Base-by-base conservation (phyloP, 2,797 vertebrate species). In the Sebastes alutus region DNA sequence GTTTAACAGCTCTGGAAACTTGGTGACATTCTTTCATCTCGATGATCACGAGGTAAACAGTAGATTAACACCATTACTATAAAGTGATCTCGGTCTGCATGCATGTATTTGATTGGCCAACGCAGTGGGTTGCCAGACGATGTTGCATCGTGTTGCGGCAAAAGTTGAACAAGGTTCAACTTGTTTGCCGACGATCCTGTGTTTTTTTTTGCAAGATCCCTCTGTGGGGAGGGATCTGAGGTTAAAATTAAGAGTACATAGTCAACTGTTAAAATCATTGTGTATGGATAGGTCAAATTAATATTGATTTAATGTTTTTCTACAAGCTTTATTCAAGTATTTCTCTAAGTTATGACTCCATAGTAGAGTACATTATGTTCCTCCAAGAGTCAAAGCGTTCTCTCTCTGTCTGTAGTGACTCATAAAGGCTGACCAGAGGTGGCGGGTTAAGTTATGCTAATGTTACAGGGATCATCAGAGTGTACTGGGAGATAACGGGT, bases 371-470 rank as follows among this genome's bases (percentile, higher is more conserved):
- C 7, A 27, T 67, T 61, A 56, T 66, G 30, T 70, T 66, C 65
- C 29, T 75, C 66, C 12, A 54, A 68, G 82, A 75, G 72, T 78
- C 56, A 78, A 65, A 69, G 33, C 60, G 27, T 62, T 63, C 30
- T 35, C 30, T 60, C 62, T 66, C 60, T 81, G n/a, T n/a, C 69
- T 87, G n/a, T 84, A 14, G 52, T 74, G 75, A 66, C 72, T 77
- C 78, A 46, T 78, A 85, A 87, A 81, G 54, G 72, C 80, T 88
- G 90, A 93, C 92, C 91, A 86, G 88, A 88, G 94, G 91, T 92
- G 88, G 46, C 42, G 35, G 82, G 61, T 82, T 88, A 87, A 81
- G 77, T 82, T 91, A 92, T 92, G 91, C 73, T 93, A 93, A 93
- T 90, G 82, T 87, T 75, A 27, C 77, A 68, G 70, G 87, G 86